Evolutionary conservation across 2,888 invertebrate species (phyloP).

Genomic region (Stenotaenia linearis): DNA sequence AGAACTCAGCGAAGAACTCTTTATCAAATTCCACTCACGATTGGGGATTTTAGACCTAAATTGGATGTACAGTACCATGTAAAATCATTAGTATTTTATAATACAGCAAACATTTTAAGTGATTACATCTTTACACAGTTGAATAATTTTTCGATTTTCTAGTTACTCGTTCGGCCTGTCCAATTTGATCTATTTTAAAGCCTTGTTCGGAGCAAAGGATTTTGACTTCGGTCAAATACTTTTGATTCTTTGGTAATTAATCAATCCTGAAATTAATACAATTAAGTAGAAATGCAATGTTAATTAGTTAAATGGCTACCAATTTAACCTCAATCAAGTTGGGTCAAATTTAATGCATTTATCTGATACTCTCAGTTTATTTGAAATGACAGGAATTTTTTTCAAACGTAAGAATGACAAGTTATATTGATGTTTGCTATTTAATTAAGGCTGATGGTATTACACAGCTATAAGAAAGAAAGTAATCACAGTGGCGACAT

Average conservation of each 20-base stretch:
- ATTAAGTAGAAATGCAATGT: neutral
- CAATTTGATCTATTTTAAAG: neutral
- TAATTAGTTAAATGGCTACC: conserved; percentile 17
- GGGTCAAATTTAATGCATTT: conserved; percentile 17
- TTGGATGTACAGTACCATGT: no score
- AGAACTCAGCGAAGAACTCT: no score
- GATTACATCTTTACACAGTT: no score
- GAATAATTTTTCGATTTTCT: no score
- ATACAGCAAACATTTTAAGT: no score
- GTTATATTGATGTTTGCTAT: neutral
- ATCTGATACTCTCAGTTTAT: neutral
- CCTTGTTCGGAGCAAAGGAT: neutral
- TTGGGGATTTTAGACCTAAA: no score
- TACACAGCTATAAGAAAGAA: neutral
- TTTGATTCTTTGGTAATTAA: neutral
- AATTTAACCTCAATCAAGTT: conserved; percentile 21
- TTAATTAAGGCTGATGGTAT: neutral
- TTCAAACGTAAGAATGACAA: neutral
- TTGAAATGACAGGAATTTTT: neutral
- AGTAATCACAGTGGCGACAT: neutral
- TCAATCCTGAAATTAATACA: neutral
- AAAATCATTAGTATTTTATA: no score
- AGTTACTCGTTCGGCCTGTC: no score
- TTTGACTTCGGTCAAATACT: neutral
- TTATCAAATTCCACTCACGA: no score